Conservation (phyloP, 2,113 vertebrate genomes). For the Cynopterus brachyotis region DNA sequence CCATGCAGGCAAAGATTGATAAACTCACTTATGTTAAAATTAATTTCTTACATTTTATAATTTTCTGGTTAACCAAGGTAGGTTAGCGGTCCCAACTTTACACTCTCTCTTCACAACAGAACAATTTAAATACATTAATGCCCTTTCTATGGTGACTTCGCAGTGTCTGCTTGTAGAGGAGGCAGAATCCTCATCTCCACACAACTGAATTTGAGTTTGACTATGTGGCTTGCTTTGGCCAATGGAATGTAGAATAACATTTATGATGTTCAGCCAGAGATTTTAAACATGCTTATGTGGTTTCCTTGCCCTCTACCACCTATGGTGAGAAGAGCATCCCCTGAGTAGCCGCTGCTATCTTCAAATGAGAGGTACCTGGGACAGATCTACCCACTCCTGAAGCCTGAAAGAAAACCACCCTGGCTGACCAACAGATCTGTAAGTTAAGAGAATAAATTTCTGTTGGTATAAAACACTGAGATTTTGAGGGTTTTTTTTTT, state of each 20-base stretch:
- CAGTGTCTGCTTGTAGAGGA: background rate
- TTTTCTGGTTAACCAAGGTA: background rate
- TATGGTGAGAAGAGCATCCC: background rate
- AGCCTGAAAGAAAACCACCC: background rate
- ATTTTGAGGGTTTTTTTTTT: background rate
- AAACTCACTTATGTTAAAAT: background rate
- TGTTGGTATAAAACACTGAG: background rate
- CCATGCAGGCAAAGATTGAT: background rate
- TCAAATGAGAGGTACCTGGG: background rate
- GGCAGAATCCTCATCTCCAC: too few species aligned
- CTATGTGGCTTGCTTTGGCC: background rate
- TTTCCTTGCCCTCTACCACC: background rate
- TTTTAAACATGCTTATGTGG: background rate
- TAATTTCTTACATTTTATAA: background rate
- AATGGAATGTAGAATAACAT: background rate
- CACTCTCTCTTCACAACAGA: background rate
- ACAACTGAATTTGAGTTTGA: background rate
- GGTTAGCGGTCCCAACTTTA: background rate
- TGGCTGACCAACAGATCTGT: background rate
- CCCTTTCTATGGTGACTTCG: background rate
- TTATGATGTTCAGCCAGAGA: background rate
- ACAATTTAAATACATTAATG: background rate
- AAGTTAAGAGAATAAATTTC: background rate
- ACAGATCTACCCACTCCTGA: background rate
- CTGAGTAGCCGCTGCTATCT: background rate